phyloP scores from a whole-genome alignment of 2,888 invertebrate genomes.

The Galerucella pusilla region DNA sequence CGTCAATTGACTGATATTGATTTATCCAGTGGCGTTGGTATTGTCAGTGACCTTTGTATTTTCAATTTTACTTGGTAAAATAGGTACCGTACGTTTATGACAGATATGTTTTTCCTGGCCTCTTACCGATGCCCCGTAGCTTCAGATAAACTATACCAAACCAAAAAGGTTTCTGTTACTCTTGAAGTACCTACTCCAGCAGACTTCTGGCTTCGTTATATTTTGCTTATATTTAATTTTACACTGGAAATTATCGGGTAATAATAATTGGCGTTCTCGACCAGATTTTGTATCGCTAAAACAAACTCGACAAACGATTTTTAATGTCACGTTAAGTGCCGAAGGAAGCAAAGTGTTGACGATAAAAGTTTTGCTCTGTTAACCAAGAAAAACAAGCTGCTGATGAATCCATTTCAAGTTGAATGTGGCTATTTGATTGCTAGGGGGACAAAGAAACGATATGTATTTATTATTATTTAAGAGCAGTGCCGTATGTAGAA shows the following conservation, averaged over 20 bases:
- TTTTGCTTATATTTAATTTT: neutral
- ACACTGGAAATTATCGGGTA: neutral
- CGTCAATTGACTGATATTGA: too few species aligned
- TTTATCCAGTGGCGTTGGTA: too few species aligned
- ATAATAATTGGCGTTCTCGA: neutral
- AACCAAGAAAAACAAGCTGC: slow-evolving; percentile 46
- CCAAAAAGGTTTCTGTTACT: too few species aligned
- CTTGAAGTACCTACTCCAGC: too few species aligned
- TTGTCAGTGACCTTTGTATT: too few species aligned
- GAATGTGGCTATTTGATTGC: slow-evolving; percentile 23
- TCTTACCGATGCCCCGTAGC: too few species aligned
- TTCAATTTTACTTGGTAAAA: too few species aligned
- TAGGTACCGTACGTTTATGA: too few species aligned
- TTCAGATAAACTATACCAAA: too few species aligned
- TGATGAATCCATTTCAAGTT: slow-evolving; percentile 49
- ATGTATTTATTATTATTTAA: neutral
- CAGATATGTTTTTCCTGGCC: too few species aligned
- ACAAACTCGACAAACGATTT: slow-evolving; percentile 13
- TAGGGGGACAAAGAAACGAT: neutral
- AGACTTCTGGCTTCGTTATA: too few species aligned
- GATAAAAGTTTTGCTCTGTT: slow-evolving; percentile 43
- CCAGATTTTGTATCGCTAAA: neutral
- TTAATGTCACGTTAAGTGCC: slow-evolving; percentile 30
- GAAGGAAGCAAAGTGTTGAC: slow-evolving; percentile 26
- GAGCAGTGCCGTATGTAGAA: neutral